Conservation (phyloP, 2,113 vertebrate genomes). For the Seriola aureovittata region DNA sequence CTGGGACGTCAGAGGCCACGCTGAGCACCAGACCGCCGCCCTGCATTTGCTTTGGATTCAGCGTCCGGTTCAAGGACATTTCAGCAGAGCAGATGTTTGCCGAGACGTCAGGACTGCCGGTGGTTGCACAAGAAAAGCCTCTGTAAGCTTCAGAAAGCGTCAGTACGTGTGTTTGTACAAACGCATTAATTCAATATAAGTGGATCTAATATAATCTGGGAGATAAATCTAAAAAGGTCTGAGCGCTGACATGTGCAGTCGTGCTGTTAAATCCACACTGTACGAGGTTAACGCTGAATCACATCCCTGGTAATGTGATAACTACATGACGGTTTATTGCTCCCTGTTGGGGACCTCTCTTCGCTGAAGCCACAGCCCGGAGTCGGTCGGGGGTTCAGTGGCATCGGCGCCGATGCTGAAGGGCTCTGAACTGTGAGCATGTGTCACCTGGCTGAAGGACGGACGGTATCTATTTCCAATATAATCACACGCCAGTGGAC, state of each 20-base stretch:
- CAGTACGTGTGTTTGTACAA: conserved; percentile 26
- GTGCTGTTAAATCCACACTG: conserved; percentile 25
- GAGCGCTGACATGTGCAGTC: conserved; percentile 9
- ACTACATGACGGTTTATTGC: conserved; percentile 32
- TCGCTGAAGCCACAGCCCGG: conserved; percentile 1
- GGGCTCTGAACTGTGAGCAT: background rate
- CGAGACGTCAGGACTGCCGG: background rate
- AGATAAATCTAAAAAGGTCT: conserved; percentile 34
- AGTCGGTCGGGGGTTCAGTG: background rate
- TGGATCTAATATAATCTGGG: conserved; percentile 46
- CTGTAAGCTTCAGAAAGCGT: conserved; percentile 15
- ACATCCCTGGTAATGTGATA: conserved; percentile 45
- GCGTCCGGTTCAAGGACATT: conserved; percentile 52
- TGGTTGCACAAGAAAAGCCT: background rate
- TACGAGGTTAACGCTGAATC: conserved; percentile 57
- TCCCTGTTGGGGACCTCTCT: conserved; percentile 15
- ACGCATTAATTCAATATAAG: conserved; percentile 39
- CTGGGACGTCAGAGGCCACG: conserved; percentile 31
- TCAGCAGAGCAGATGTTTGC: conserved; percentile 42
- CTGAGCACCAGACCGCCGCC: conserved; percentile 23
- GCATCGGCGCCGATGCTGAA: background rate
- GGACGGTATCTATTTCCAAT: conserved; percentile 8
- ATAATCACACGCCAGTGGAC: background rate
- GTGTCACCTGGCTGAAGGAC: conserved; percentile 1
- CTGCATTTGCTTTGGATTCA: conserved; percentile 42